Evolutionary conservation across 2,797 vertebrate genomes (phyloP), one percentile per base, ranked within the genome.

Genomic region (Onychomys arenicola): DNA sequence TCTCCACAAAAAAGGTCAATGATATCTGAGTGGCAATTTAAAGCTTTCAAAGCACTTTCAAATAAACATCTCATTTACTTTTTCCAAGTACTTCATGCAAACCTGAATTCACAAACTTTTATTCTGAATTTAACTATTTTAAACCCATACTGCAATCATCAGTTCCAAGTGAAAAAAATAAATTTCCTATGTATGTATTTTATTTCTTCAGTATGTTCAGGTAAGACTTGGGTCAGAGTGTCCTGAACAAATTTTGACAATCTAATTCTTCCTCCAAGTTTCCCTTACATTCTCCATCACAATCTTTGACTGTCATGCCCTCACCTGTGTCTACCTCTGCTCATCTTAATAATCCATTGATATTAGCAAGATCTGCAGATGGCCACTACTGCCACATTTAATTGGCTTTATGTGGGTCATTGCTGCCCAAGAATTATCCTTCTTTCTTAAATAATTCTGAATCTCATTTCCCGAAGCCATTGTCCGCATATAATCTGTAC

Each of bases 371-470:
- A 1, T 57, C 52, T 89, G 55, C 32, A 46, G 7, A 87, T 83
- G 75, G 83, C 67, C 43, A 84, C 94, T 95, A 17, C 46, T 84
- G 13, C 25, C 91, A 17, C 82, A 87, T 55, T 91, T 96, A 92
- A 97, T 96, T 96, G 95, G 89, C 55, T 92, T 93, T 71, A 92
- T 91, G 67, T 34, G 84, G 49, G 65, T 90, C 88, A 84, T 77
- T 76, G 23, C 46, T 80, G 37, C 52, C 23, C 91, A 77, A 83
- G 89, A 94, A 95, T 96, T 92, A 91, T 29, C 13, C 63, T 94
- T 12, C 90, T 94, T 95, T 90, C 81, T 97, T 97, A 96, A 96
- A 97, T 96, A 95, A 97, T 97, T 96, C 95, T 93, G n/a, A 91
- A 95, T 83, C 69, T 97, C 90, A 97, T 96, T 97, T 97, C 93